These are phyloP conservation scores for Bubalus kerabau DNA, from an alignment of 2,113 vertebrate species.

Conservation along the genomic window DNA sequence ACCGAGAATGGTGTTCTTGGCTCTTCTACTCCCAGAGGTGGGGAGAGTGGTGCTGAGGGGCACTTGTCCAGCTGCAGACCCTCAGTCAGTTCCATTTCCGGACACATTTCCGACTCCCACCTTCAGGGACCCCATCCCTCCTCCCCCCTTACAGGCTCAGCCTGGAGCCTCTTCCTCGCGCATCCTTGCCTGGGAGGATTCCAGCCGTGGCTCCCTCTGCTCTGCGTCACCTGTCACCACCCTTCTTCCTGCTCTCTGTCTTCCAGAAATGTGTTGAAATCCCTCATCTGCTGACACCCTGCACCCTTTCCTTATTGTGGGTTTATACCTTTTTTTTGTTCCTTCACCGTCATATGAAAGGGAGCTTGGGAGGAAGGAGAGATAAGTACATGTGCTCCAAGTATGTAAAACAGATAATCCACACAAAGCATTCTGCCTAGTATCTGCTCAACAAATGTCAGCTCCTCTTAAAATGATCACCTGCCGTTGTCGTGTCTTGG, in stretches of 20 bases:
- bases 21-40: neutral
- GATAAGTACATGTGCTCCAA: neutral
- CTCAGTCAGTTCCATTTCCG: neutral
- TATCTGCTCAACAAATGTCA: conserved; percentile 27
- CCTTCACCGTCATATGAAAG: conserved; percentile 41
- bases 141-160: neutral
- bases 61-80: neutral
- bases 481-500: neutral
- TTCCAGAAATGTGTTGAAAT: conserved; percentile 68
- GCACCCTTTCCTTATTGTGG: conserved; percentile 46
- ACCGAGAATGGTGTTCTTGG: neutral
- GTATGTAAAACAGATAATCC: conserved; percentile 40
- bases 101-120: neutral
- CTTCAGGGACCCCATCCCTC: neutral
- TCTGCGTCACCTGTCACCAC: conserved; percentile 66
- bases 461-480: conserved; percentile 38
- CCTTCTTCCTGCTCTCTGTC: conserved; percentile 64
- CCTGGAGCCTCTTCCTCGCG: neutral
- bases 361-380: conserved; percentile 10
- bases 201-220: conserved; percentile 57
- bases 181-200: conserved; percentile 13
- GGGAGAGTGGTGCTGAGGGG: neutral
- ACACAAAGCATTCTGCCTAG: neutral
- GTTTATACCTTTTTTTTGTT: conserved; percentile 49
- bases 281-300: conserved; percentile 55